These are phyloP conservation scores for Oxyruncus cristatus DNA, from an alignment of 2,113 vertebrate species.

Conservation along the genomic window DNA sequence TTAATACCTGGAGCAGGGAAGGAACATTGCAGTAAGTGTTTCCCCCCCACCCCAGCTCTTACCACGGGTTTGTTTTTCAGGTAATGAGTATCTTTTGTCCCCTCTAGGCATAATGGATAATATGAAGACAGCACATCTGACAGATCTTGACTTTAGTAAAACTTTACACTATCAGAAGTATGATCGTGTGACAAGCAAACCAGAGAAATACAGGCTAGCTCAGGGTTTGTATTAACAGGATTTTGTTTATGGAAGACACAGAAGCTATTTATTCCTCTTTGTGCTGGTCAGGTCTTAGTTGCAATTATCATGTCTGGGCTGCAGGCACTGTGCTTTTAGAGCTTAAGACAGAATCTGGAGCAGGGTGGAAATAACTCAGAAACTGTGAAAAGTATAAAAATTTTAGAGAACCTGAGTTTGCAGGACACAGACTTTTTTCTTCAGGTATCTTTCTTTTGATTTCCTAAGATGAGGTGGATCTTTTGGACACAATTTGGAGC, in stretches of 20 bases:
- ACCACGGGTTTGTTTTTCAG: neutral
- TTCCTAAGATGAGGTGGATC: neutral
- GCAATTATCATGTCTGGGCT: neutral
- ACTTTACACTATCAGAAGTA: neutral
- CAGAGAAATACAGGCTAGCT: neutral
- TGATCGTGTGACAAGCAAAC: neutral
- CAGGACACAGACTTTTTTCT: neutral
- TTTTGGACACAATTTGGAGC: neutral
- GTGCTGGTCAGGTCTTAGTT: neutral
- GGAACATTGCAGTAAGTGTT: neutral
- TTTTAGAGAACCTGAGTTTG: neutral
- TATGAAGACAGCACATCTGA: neutral
- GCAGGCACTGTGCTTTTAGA: neutral
- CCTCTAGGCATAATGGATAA: neutral
- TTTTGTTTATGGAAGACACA: neutral
- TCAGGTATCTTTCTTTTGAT: neutral
- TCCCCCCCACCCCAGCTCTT: rapidly evolving
- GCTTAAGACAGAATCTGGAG: neutral
- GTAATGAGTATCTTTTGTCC: neutral
- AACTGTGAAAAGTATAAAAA: neutral
- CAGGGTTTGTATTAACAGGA: neutral
- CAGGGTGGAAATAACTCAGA: neutral
- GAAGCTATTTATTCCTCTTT: neutral
- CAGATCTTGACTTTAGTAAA: neutral
- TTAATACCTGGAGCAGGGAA: neutral